These are phyloP conservation scores for Melinaea menophilus DNA, from an alignment of 2,888 invertebrate genomes.

Conservation along the genomic window DNA sequence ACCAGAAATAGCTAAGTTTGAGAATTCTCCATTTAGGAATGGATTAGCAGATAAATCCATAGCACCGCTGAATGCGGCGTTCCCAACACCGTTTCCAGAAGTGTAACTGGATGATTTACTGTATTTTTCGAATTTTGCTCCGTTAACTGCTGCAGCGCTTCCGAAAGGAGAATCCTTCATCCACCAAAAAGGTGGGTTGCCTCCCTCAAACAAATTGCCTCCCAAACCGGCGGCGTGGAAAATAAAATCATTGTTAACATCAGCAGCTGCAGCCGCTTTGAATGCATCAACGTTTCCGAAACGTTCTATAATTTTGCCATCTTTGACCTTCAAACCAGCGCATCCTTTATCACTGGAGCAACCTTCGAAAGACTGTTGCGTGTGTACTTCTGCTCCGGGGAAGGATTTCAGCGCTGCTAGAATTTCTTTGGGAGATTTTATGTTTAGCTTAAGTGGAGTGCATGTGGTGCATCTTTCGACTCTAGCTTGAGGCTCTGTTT, in stretches of 20 bases:
- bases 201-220: conserved; percentile 50
- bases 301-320: conserved; percentile 60
- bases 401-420: conserved; percentile 53
- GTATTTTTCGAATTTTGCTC: conserved; percentile 56
- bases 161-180: conserved; percentile 79
- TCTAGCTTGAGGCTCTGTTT: conserved; percentile 51
- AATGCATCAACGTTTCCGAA: conserved; percentile 66
- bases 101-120: conserved; percentile 57
- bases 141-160: conserved; percentile 44
- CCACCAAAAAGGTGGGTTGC: conserved; percentile 79
- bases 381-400: conserved; percentile 60
- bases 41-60: conserved; percentile 40
- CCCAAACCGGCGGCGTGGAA: conserved; percentile 59
- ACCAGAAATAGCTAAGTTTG: conserved; percentile 35
- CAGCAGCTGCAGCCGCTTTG: conserved; percentile 52
- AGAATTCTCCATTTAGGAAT: conserved; percentile 48
- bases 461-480: conserved; percentile 62
- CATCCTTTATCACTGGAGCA: conserved; percentile 69
- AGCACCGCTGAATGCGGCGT: conserved; percentile 34
- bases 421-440: conserved; percentile 52
- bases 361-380: conserved; percentile 64
- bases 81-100: conserved; percentile 42
- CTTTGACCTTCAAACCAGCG: conserved; percentile 69
- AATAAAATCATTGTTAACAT: conserved; percentile 53
- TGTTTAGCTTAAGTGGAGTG: conserved; percentile 40